phyloP scores from a whole-genome alignment of 2,113 vertebrate genomes.

The Dipodomys stephensi region DNA sequence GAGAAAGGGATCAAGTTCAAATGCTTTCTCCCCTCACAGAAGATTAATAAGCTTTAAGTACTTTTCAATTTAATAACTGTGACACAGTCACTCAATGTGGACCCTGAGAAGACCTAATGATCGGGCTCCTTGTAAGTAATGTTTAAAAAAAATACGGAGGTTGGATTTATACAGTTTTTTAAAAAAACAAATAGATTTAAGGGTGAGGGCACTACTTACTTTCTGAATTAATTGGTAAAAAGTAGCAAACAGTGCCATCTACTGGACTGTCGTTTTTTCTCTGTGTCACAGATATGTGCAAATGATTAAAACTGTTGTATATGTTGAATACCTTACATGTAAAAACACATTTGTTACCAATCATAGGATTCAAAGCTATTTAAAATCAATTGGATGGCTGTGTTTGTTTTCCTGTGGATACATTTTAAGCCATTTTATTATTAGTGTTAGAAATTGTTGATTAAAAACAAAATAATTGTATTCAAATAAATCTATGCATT shows the following conservation, averaged over 20 bases:
- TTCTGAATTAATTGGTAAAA: constrained; percentile 73
- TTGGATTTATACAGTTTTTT: constrained; percentile 70
- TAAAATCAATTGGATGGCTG: constrained; percentile 1
- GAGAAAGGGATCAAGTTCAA: constrained; percentile 75
- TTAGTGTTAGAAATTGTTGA: background rate
- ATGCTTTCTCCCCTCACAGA: constrained; percentile 77
- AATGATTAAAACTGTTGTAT: background rate
- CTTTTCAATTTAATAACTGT: constrained; percentile 81
- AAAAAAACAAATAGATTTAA: constrained; percentile 73
- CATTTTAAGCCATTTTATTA: background rate
- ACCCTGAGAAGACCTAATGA: constrained; percentile 72
- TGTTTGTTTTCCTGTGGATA: constrained; percentile 26
- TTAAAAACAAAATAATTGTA: constrained; percentile 51
- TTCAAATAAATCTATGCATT: background rate
- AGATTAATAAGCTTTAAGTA: constrained; percentile 78
- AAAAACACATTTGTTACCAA: background rate
- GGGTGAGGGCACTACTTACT: background rate
- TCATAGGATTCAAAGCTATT: constrained; percentile 33
- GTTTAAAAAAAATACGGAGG: constrained; percentile 74
- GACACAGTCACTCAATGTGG: constrained; percentile 73
- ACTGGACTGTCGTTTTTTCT: constrained; percentile 72
- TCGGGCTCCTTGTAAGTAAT: constrained; percentile 75
- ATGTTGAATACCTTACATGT: background rate
- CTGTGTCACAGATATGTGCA: background rate
- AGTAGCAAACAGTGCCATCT: constrained; percentile 87